Conservation (phyloP, 2,797 vertebrate species). For the Sebastes taczanowskii region DNA sequence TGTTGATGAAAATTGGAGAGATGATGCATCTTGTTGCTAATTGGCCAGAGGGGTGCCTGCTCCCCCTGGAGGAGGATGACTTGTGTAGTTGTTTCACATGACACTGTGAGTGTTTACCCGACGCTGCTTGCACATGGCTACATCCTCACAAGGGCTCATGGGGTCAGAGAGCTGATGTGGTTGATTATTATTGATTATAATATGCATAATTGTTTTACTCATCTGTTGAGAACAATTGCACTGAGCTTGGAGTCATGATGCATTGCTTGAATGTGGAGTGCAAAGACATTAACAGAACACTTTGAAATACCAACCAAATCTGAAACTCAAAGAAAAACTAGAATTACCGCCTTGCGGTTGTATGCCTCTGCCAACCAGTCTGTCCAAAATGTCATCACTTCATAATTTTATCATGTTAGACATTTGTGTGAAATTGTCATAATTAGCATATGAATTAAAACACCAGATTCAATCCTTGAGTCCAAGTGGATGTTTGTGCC, state of each 20-base stretch:
- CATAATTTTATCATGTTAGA: rapidly evolving
- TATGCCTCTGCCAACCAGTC: neutral
- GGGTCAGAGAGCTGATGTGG: slow-evolving; percentile 51
- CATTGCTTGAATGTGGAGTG: neutral
- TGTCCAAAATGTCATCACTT: neutral
- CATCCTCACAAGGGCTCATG: slow-evolving; percentile 38
- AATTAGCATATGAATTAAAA: too few species aligned
- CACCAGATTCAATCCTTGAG: neutral
- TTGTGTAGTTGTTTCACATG: slow-evolving; percentile 19
- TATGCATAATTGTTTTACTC: slow-evolving; percentile 47
- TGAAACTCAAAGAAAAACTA: neutral
- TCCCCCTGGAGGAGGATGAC: slow-evolving; percentile 27
- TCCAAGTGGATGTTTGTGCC: neutral
- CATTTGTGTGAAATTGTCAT: too few species aligned
- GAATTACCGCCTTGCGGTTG: rapidly evolving
- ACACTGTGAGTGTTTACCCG: slow-evolving; percentile 15
- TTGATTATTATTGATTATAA: slow-evolving; percentile 64
- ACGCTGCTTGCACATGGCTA: slow-evolving; percentile 1
- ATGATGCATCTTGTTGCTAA: slow-evolving; percentile 52
- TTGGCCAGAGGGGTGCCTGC: slow-evolving; percentile 39
- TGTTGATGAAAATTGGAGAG: slow-evolving; percentile 67
- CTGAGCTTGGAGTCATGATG: slow-evolving; percentile 17
- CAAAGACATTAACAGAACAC: neutral
- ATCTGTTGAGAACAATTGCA: slow-evolving; percentile 22
- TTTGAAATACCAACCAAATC: neutral